These are phyloP conservation scores for Diachasma alloeum DNA, from an alignment of 1,140 invertebrate genomes.

Conservation along the genomic window DNA sequence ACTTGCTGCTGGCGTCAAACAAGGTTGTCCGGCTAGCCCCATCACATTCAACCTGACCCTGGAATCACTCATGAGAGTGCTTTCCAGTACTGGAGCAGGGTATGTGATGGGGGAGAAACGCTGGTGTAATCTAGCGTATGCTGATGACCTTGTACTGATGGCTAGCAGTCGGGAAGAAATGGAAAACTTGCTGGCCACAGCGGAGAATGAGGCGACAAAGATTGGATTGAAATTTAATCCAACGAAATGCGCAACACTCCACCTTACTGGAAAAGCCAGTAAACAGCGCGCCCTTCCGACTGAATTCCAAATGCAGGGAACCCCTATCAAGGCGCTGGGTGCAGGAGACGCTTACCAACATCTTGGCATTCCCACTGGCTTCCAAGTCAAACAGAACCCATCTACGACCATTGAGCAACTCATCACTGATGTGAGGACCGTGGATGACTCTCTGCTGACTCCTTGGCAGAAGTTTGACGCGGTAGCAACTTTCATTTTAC, in stretches of 20 bases:
- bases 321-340: constrained; percentile 12
- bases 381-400: constrained; percentile 38
- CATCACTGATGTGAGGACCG: too few species aligned
- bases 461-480: too few species aligned
- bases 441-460: too few species aligned
- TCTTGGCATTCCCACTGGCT: constrained; percentile 44
- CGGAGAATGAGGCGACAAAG: background rate
- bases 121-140: constrained; percentile 46
- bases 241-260: constrained; percentile 40
- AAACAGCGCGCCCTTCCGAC: background rate
- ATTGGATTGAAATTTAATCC: constrained; percentile 44
- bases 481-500: too few species aligned
- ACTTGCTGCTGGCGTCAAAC: constrained; percentile 49
- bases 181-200: constrained; percentile 21
- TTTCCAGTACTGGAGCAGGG: constrained; percentile 23
- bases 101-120: constrained; percentile 29
- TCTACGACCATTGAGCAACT: constrained; percentile 20
- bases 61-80: too few species aligned
- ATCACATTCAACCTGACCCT: constrained; percentile 59
- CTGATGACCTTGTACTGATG: constrained; percentile 44
- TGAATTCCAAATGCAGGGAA: constrained; percentile 23
- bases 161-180: constrained; percentile 19
- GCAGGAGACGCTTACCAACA: constrained; percentile 40
- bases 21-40: constrained; percentile 56
- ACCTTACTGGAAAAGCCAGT: constrained; percentile 21